Percentiles rank a stretch among this genome's conserved stretches.
phyloP scores from a whole-genome alignment of 2,113 vertebrate species.

The Arvicanthis niloticus region DNA sequence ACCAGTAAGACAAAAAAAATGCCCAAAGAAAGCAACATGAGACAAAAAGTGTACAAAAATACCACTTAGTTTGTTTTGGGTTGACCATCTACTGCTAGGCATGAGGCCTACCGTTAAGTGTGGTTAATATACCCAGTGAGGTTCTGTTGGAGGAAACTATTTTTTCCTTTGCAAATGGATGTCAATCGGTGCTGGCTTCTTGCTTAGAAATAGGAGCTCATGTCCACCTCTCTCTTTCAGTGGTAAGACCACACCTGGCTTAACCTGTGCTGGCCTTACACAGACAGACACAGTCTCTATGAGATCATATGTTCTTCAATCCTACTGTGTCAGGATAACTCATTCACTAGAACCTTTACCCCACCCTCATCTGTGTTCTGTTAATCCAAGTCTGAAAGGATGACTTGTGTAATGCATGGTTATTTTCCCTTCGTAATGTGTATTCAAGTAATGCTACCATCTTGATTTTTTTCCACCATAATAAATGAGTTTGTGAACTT shows the following conservation, averaged over 20 bases:
- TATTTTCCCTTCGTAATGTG: not conserved
- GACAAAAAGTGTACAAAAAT: not conserved
- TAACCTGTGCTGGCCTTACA: not conserved
- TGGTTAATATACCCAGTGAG: not conserved
- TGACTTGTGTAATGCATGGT: slow-evolving; percentile 2
- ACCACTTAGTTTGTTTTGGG: not conserved
- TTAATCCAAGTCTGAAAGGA: not conserved
- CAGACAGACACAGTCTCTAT: not conserved
- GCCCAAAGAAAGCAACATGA: not conserved
- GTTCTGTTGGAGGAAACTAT: too few relatives aligned
- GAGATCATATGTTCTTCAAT: not conserved
- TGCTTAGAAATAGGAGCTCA: not conserved
- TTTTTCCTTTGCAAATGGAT: not conserved
- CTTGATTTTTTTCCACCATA: slow-evolving; percentile 19
- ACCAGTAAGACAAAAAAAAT: not conserved
- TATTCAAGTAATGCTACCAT: slow-evolving; percentile 4
- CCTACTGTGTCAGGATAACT: not conserved
- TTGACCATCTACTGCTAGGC: not conserved
- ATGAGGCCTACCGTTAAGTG: not conserved
- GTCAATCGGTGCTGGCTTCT: not conserved
- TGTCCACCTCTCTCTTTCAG: not conserved
- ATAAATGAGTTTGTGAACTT: slow-evolving; percentile 42
- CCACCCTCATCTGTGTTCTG: not conserved
- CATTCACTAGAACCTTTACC: not conserved
- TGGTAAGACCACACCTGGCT: not conserved